phyloP scores from a whole-genome alignment of 2,888 invertebrate species.

The Xestia c-nigrum region DNA sequence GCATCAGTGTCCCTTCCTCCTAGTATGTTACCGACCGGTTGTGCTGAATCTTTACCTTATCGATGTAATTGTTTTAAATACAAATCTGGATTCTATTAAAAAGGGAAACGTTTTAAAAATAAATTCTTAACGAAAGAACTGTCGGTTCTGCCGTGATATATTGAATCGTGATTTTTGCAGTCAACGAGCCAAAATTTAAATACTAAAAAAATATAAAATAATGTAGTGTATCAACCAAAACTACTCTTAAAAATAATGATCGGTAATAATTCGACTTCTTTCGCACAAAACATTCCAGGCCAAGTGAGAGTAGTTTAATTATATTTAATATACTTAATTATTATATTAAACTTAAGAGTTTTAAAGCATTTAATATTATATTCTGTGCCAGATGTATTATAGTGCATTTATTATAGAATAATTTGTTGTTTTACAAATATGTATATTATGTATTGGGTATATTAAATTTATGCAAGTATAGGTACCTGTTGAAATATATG shows the following conservation, averaged over 20 bases:
- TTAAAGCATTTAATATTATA: slow-evolving; percentile 40
- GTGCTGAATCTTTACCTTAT: not conserved
- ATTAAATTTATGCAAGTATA: slow-evolving; percentile 10
- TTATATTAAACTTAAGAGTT: slow-evolving; percentile 47
- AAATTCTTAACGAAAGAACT: not conserved
- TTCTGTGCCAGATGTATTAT: slow-evolving; percentile 46
- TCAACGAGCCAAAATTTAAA: not conserved
- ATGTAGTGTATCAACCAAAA: slow-evolving; percentile 19
- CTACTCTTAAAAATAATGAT: slow-evolving; percentile 47
- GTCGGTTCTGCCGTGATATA: not conserved
- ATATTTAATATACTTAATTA: slow-evolving; percentile 59
- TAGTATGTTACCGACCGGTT: not conserved
- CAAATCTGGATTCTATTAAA: not conserved
- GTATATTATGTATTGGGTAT: slow-evolving; percentile 2
- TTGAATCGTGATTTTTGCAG: slow-evolving; percentile 20
- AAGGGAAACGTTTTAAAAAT: not conserved
- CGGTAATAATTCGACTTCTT: slow-evolving; percentile 59
- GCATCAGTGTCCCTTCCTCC: no score
- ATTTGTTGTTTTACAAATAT: slow-evolving; percentile 32
- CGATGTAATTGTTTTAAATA: not conserved
- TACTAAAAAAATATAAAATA: slow-evolving; percentile 13
- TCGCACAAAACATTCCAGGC: slow-evolving; percentile 74
- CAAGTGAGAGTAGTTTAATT: slow-evolving; percentile 70
- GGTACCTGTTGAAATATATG: slow-evolving; percentile 20
- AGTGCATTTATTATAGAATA: slow-evolving; percentile 57